Base-by-base conservation (phyloP, 2,113 vertebrate species). In the Phrynosoma platyrhinos region DNA sequence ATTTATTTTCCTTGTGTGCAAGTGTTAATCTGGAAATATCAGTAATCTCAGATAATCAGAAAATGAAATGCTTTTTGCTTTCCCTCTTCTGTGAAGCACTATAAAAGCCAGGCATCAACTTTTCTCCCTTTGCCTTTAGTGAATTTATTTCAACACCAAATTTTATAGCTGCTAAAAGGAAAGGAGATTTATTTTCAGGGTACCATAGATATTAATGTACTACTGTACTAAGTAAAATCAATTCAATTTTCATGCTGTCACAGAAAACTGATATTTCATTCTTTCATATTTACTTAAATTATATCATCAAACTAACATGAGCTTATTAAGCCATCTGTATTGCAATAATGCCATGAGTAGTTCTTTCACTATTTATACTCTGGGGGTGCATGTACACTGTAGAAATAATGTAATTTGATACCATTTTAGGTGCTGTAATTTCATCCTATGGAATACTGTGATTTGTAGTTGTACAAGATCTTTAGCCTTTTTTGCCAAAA, bases 111-210 rank as follows among this genome's bases (percentile, higher is more conserved):
- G 52, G 9, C 1, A 55, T 78, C n/a, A 88, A 13, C 62, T 36
- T 53, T 69, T 25, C 30, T 42, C 27, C n/a, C 14, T 79, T 14
- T 27, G 23, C 42, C 62, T 78, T 83, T 42, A 83, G 81, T n/a
- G 83, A 83, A 88, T 83, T 71, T 62, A 18, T 83, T 79, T 14
- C 27, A 2, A 30, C 7, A 42, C 23, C 68, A 58, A 53, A 88
- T 83, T 30, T 42, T 58, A 69, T 68, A 69, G 58, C 64, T 30
- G 42, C 64, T 78, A n/a, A 88, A 84, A 88, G 30, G 52, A 68
- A 64, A 55, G 55, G 27, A 42, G n/a, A 83, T 88, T 84, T 66
- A 88, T 84, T 88, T 30, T 71, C 18, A 62, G 87, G 5, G 58
- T 68, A 84, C 32, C 21, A n/a, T 88, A 79, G 82, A 79, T 36